A percentile compares a stretch with the other conserved stretches of the same genome.
Conservation (phyloP, 2,113 vertebrate species). For the Tragelaphus scriptus region DNA sequence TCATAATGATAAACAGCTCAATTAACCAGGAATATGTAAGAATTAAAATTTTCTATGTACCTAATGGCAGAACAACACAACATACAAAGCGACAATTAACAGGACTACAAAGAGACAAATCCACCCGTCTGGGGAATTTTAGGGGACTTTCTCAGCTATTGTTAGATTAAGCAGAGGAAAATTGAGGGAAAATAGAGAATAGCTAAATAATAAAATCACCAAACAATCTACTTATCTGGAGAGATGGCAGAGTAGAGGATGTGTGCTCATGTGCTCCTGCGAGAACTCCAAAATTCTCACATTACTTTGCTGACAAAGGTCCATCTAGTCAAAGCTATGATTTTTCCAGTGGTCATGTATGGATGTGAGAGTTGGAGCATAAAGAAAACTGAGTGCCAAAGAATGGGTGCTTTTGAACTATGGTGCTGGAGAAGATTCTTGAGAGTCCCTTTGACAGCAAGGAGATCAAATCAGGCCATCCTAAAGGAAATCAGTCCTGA, state of each 20-base stretch:
- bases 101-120: not conserved
- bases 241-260: not conserved
- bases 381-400: not conserved
- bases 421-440: not conserved
- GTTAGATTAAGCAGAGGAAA: not conserved
- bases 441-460: not conserved
- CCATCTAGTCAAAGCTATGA: not conserved
- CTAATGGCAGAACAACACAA: not conserved
- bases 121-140: not conserved
- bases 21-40: not conserved
- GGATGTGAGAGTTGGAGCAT: not conserved
- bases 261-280: not conserved
- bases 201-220: not conserved
- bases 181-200: not conserved
- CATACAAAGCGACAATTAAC: not conserved
- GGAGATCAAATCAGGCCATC: not conserved
- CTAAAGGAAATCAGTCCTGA: not conserved
- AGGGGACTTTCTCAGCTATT: not conserved
- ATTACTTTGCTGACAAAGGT: not conserved
- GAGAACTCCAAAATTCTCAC: not conserved
- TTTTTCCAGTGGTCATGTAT: not conserved
- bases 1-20: not conserved
- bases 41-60: not conserved
- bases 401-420: not conserved
- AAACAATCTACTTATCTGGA: not conserved